Evolutionary conservation across 1,140 invertebrate genomes (phyloP), one percentile per base, ranked within the genome.

Genomic region (Prorops nasuta): DNA sequence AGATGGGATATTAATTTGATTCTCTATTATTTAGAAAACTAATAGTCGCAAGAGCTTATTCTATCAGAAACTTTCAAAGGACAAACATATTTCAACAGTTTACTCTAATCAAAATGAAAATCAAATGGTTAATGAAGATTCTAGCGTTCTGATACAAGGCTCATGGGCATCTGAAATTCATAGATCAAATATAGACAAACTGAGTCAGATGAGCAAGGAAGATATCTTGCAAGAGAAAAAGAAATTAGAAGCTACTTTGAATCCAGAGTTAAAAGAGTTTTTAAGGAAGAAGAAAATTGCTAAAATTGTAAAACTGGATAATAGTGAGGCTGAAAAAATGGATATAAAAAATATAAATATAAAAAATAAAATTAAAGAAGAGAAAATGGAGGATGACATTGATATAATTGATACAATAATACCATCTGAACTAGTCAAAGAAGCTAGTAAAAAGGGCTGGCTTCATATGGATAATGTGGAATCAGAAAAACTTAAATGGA

Each of bases 401-500:
- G 28, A 54, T 19, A 21, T 46, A 28, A 42, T 36, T 14, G 20
- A 48, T 21, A 50, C 72, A 24, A 58, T 82, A 47, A 77, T 76
- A 61, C 77, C 82, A 2, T 69, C 80, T 49, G 82, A 87, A 54
- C 70, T 90, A 22, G 62, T 88, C 9, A 79, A 80, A 35, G 78
- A 81, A 66, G 82, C 81, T 41, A 75, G 82, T 48, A 64, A 84
- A 1, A 82, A 85, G 46, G 84, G 86, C 19, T 94, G 89, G 88
- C 56, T 93, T 0, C 82, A 94, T 65, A 94, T 94, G 83, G 83
- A 91, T 70, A 78, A 81, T 21, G 63, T 93, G 34, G 92, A 95
- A 71, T 80, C 82, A 53, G 88, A 90, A 56, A 96, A 95, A 72
- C 69, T 94, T 3, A 83, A 87, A 56, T 95, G 92, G 92, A 90